Conservation (phyloP, 2,797 vertebrate species). For the Tamandua tetradactyla region DNA sequence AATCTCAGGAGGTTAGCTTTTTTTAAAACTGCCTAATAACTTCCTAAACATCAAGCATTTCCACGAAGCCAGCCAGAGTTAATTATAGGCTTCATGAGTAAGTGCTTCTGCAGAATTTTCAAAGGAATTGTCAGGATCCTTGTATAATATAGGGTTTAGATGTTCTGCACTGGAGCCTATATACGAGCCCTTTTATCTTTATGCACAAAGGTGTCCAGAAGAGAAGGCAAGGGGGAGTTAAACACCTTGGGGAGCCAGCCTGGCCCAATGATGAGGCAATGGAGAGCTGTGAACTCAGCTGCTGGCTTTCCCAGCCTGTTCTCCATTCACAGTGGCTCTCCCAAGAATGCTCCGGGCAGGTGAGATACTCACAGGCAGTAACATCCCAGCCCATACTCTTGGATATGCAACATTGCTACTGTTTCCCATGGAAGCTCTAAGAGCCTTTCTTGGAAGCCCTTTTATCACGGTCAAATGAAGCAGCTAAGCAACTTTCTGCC, state of each 20-base stretch:
- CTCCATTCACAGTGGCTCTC: too few relatives aligned
- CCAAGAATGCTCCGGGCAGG: neutral
- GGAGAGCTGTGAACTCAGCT: neutral
- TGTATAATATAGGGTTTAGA: slow-evolving; percentile 62
- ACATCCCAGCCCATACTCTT: neutral
- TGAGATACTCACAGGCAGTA: too few relatives aligned
- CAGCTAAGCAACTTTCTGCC: neutral
- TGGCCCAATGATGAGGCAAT: slow-evolving; percentile 29
- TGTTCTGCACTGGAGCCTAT: neutral
- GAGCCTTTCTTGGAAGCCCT: neutral
- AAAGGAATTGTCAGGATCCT: slow-evolving; percentile 64
- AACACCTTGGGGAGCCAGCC: slow-evolving; percentile 30
- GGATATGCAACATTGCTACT: fast-evolving
- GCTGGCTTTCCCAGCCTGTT: neutral
- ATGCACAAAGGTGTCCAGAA: slow-evolving; percentile 24
- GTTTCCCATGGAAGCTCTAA: neutral
- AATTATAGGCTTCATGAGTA: slow-evolving; percentile 70
- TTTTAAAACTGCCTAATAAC: slow-evolving; percentile 61
- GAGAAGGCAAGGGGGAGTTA: neutral
- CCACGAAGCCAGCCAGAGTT: slow-evolving; percentile 51
- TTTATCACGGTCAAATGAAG: neutral
- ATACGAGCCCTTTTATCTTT: slow-evolving; percentile 67
- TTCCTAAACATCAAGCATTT: slow-evolving; percentile 75
- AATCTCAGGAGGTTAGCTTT: slow-evolving; percentile 57
- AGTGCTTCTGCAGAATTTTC: slow-evolving; percentile 57